Evolutionary conservation across 1,140 invertebrate species (phyloP).

Genomic region (Hylaeus volcanicus): DNA sequence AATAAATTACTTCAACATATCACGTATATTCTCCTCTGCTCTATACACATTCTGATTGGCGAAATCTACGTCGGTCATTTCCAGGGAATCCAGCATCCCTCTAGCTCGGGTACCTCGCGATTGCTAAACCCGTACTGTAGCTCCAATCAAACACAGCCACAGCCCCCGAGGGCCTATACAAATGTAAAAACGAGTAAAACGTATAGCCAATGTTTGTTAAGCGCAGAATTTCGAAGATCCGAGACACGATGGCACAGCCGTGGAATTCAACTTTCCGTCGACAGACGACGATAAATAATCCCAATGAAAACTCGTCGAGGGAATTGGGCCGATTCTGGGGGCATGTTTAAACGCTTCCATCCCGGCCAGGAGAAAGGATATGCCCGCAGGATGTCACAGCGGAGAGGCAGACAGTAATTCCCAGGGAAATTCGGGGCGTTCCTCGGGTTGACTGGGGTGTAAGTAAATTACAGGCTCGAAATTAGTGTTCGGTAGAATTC

Average conservation of each 20-base stretch:
- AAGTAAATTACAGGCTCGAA: slow-evolving; percentile 42
- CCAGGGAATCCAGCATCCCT: too few species aligned
- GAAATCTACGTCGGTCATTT: too few species aligned
- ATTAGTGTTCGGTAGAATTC: slow-evolving; percentile 50
- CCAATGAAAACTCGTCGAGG: neutral
- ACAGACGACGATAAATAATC: neutral
- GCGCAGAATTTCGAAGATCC: neutral
- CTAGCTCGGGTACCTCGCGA: too few species aligned
- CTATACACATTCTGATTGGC: too few species aligned
- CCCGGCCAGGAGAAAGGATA: neutral
- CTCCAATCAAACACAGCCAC: too few species aligned
- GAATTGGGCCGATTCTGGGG: neutral
- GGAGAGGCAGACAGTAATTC: slow-evolving; percentile 11
- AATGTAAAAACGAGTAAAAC: too few species aligned
- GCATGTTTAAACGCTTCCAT: slow-evolving; percentile 11
- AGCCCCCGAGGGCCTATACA: too few species aligned
- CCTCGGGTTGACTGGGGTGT: neutral
- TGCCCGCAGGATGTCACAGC: neutral
- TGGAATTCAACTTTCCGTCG: neutral
- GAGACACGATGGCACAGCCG: too few species aligned
- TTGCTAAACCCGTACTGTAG: too few species aligned
- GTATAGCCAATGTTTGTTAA: too few species aligned
- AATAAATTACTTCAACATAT: too few species aligned
- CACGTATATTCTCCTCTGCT: too few species aligned
- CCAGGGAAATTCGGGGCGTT: slow-evolving; percentile 22